These are phyloP conservation scores for Drosophila kuntzei DNA, from an alignment of 2,888 invertebrate species.

Conservation along the genomic window DNA sequence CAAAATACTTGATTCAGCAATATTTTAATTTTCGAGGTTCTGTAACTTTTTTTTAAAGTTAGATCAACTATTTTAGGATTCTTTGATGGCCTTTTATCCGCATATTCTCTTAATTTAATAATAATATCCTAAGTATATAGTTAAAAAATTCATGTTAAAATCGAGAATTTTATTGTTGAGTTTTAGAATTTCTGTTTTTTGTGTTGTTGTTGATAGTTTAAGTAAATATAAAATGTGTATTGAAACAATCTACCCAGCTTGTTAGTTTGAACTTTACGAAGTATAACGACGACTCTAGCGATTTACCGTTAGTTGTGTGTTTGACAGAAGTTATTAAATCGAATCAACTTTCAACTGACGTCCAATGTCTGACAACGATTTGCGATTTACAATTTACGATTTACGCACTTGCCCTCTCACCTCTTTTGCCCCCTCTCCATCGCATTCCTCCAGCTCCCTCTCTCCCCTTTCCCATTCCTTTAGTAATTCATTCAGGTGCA, in stretches of 20 bases:
- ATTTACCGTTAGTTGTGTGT: slow-evolving; percentile 52
- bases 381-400: slow-evolving; percentile 50
- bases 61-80: no score
- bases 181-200: no score
- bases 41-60: no score
- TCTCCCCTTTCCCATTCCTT: not conserved
- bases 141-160: no score
- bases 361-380: slow-evolving; percentile 49
- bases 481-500: slow-evolving; percentile 49
- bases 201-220: not conserved
- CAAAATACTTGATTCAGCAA: no score
- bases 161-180: no score
- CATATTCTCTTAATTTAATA: no score
- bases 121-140: no score
- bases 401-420: slow-evolving; percentile 60
- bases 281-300: slow-evolving; percentile 48
- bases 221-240: not conserved
- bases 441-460: not conserved
- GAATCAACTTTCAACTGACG: slow-evolving; percentile 68
- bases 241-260: slow-evolving; percentile 7
- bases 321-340: slow-evolving; percentile 79
- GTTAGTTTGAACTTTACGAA: not conserved
- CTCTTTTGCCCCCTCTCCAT: not conserved
- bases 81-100: no score
- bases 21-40: no score